Conservation (phyloP, 2,797 vertebrate genomes). For the Argyrosomus regius region DNA sequence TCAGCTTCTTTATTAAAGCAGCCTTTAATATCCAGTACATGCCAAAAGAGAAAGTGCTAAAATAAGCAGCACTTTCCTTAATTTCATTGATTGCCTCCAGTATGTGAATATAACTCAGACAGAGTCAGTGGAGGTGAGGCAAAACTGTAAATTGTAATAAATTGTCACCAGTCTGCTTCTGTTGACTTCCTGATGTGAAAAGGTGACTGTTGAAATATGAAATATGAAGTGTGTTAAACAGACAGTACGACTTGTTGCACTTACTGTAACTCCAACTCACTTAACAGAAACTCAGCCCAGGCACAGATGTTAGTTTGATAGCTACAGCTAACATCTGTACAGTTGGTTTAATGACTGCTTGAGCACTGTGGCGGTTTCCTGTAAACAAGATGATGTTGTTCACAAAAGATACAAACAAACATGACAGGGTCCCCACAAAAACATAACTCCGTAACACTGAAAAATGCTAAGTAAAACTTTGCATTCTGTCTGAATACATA, state of each 20-base stretch:
- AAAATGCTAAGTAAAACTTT: too few relatives aligned
- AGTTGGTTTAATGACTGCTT: not conserved
- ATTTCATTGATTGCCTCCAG: constrained; percentile 8
- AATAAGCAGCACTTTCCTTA: constrained; percentile 13
- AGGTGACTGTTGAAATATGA: not conserved
- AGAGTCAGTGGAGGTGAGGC: not conserved
- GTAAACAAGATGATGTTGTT: not conserved
- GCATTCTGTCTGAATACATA: too few relatives aligned
- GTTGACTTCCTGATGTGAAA: not conserved
- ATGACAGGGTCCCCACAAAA: not conserved
- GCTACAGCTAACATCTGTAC: not conserved
- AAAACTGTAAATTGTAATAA: not conserved
- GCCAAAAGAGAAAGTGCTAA: not conserved
- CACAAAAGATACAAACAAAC: not conserved
- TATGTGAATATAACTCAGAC: not conserved
- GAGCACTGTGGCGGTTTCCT: not conserved
- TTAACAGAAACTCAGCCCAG: not conserved
- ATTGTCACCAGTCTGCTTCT: not conserved
- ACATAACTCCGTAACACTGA: not conserved
- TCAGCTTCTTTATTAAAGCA: constrained; percentile 17
- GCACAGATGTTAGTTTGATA: not conserved
- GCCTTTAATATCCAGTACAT: not conserved
- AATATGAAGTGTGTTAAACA: too few relatives aligned
- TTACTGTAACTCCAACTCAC: not conserved
- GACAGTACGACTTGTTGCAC: not conserved